Conservation (phyloP, 2,113 vertebrate species). For the Physeter macrocephalus region DNA sequence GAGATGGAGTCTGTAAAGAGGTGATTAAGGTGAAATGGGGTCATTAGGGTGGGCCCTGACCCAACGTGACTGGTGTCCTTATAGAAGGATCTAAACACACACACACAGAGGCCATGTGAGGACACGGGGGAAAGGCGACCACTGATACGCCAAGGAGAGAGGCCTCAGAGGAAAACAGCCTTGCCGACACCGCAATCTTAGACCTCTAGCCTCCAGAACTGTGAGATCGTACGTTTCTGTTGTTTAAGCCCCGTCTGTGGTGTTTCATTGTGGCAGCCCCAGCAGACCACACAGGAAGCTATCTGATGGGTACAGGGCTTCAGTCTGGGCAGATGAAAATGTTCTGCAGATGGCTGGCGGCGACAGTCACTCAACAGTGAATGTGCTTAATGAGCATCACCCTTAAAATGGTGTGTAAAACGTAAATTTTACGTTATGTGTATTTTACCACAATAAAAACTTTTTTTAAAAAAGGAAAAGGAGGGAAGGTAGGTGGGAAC, state of each 20-base stretch:
- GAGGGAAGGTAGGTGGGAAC: conserved; percentile 41
- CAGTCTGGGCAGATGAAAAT: neutral
- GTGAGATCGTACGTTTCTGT: neutral
- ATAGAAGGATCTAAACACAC: neutral
- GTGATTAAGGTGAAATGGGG: neutral
- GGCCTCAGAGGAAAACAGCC: neutral
- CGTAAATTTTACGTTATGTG: neutral
- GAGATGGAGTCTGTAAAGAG: neutral
- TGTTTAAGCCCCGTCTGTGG: neutral
- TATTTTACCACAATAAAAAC: neutral
- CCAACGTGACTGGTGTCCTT: neutral
- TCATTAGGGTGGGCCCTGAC: neutral
- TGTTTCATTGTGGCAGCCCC: accelerated
- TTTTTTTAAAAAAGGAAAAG: neutral
- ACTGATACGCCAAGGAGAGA: neutral
- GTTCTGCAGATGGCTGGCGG: accelerated
- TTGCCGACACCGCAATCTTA: neutral
- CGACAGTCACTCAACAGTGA: accelerated
- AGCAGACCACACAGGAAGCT: accelerated
- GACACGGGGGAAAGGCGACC: neutral
- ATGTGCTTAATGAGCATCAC: neutral
- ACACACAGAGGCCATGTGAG: accelerated
- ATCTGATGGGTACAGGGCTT: neutral
- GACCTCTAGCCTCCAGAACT: neutral
- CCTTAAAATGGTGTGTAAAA: no score